Conservation (phyloP, 2,888 invertebrate species). For the Drosophila tripunctata region DNA sequence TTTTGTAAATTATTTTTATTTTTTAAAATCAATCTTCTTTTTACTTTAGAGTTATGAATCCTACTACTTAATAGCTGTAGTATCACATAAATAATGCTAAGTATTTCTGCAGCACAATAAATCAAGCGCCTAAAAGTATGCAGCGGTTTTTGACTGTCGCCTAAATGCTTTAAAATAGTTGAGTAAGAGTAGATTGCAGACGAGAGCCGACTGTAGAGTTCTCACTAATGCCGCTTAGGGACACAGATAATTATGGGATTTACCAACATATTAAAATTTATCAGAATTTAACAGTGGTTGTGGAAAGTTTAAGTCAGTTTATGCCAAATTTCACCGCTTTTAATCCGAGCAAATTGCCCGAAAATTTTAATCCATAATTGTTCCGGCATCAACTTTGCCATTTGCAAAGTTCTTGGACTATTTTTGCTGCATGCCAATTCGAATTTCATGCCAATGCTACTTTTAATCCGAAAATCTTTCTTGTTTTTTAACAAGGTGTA, state of each 20-base stretch:
- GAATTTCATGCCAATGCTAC: slow-evolving; percentile 26
- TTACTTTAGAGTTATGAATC: too few species aligned
- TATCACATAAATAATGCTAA: too few species aligned
- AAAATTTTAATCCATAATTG: slow-evolving; percentile 41
- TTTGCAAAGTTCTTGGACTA: slow-evolving; percentile 23
- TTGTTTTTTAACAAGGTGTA: slow-evolving; percentile 60
- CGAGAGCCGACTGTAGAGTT: too few species aligned
- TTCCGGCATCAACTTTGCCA: slow-evolving; percentile 44
- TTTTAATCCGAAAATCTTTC: slow-evolving; percentile 9
- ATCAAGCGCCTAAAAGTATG: neutral
- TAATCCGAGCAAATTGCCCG: slow-evolving; percentile 29
- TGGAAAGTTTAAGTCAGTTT: slow-evolving; percentile 11
- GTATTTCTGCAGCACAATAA: too few species aligned
- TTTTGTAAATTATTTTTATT: too few species aligned
- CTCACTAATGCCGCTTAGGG: neutral
- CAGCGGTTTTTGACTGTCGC: neutral
- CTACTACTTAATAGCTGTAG: too few species aligned
- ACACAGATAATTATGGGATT: neutral
- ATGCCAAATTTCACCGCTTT: slow-evolving; percentile 22
- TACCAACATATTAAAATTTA: neutral
- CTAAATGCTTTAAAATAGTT: too few species aligned
- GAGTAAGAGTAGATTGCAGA: too few species aligned
- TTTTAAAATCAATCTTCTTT: too few species aligned
- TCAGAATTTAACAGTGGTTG: neutral
- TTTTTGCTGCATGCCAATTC: slow-evolving; percentile 21